These are phyloP conservation scores for Oncopeltus fasciatus DNA, from an alignment of 1,140 invertebrate genomes.

Conservation along the genomic window DNA sequence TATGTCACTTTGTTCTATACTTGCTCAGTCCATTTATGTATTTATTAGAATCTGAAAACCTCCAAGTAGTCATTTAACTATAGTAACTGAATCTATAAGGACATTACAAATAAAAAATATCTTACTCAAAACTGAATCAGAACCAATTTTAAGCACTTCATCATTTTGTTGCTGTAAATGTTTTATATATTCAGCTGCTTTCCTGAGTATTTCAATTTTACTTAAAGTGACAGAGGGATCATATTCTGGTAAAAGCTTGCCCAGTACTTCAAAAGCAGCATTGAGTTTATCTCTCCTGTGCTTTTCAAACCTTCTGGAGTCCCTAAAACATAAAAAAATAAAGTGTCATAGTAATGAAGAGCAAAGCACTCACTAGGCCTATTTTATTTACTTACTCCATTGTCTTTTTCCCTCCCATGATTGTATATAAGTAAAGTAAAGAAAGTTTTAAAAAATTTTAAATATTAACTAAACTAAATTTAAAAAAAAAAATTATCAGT, in stretches of 20 bases:
- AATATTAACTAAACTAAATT: too few relatives aligned
- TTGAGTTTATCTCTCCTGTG: conserved; percentile 35
- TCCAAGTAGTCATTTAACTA: neutral
- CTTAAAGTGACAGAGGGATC: conserved; percentile 31
- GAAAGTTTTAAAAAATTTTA: too few relatives aligned
- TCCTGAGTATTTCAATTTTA: conserved; percentile 35
- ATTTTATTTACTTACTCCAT: conserved; percentile 2
- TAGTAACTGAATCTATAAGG: neutral
- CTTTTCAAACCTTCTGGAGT: conserved; percentile 36
- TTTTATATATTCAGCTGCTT: conserved; percentile 32
- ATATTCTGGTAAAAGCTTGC: conserved; percentile 33
- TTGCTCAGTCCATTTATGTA: too few relatives aligned
- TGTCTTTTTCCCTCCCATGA: conserved; percentile 15
- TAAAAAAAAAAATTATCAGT: too few relatives aligned
- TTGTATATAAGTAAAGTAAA: too few relatives aligned
- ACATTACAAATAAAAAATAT: neutral
- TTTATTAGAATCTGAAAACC: neutral
- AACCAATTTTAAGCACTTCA: conserved; percentile 23
- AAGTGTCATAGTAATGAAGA: neutral
- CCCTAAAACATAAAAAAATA: conserved; percentile 19
- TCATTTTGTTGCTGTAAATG: conserved; percentile 33
- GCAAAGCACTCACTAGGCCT: neutral
- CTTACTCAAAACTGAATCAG: conserved; percentile 10
- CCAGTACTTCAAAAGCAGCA: conserved; percentile 32
- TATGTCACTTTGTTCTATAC: too few relatives aligned